phyloP scores from a whole-genome alignment of 2,888 invertebrate species.

The Chymomyza procnemis region DNA sequence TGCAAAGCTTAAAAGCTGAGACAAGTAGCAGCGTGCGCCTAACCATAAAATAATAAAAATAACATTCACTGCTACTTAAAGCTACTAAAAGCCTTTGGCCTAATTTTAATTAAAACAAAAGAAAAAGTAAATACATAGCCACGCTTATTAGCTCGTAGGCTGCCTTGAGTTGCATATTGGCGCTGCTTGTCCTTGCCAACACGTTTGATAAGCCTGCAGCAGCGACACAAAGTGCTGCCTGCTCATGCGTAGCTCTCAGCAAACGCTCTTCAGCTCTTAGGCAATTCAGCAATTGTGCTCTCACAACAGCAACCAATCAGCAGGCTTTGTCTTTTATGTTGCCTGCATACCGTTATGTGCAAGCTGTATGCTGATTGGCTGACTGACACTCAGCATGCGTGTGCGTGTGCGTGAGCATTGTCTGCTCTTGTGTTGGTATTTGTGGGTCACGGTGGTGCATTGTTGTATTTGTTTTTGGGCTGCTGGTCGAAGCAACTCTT shows the following conservation, averaged over 20 bases:
- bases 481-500: background rate
- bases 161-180: too few species aligned
- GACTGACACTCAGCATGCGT: background rate
- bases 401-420: background rate
- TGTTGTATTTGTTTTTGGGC: background rate
- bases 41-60: too few species aligned
- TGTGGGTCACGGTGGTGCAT: conserved; percentile 40
- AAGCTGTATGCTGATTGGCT: conserved; percentile 29
- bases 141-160: too few species aligned
- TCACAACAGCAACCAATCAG: background rate
- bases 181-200: too few species aligned
- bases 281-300: conserved; percentile 39
- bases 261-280: background rate
- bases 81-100: too few species aligned
- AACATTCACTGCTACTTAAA: too few species aligned
- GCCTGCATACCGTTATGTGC: conserved; percentile 21
- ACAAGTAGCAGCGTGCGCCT: too few species aligned
- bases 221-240: background rate
- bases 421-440: conserved; percentile 1
- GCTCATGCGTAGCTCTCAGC: conserved; percentile 9
- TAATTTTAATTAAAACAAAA: too few species aligned
- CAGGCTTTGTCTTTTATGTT: background rate
- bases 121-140: too few species aligned
- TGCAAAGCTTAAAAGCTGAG: too few species aligned
- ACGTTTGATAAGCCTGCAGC: too few species aligned